Percentiles rank a stretch among this genome's conserved stretches.
These are phyloP conservation scores for Parochlus steinenii DNA, from an alignment of 2,888 invertebrate species.

Conservation along the genomic window DNA sequence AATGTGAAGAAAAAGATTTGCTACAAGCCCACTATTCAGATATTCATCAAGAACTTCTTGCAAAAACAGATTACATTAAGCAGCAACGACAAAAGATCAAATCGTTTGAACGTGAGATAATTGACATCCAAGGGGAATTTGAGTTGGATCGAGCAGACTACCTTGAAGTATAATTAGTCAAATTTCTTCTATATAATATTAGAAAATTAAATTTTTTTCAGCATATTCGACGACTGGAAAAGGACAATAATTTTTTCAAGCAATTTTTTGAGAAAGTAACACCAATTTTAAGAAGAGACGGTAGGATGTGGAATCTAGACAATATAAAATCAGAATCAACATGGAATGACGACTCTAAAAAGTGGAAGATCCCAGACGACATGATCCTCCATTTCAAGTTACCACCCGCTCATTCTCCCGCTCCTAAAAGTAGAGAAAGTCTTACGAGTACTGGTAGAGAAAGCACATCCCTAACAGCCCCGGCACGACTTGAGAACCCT, in stretches of 20 bases:
- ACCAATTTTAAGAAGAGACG: slow-evolving; percentile 51
- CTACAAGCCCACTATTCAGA: slow-evolving; percentile 60
- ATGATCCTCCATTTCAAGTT: slow-evolving; percentile 45
- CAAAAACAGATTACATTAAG: slow-evolving; percentile 48
- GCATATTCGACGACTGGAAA: slow-evolving; percentile 58
- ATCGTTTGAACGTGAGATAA: slow-evolving; percentile 51
- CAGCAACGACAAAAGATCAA: slow-evolving; percentile 47
- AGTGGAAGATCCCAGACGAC: slow-evolving; percentile 54
- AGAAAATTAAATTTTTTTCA: too few relatives aligned
- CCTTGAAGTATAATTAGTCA: slow-evolving; percentile 60
- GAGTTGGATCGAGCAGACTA: slow-evolving; percentile 69
- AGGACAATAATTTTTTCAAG: slow-evolving; percentile 46
- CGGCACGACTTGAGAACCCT: slow-evolving; percentile 26
- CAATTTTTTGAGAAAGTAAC: slow-evolving; percentile 48
- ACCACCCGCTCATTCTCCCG: slow-evolving; percentile 37
- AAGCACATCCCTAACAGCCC: slow-evolving; percentile 26
- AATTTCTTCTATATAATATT: too few relatives aligned
- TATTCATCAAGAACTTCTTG: slow-evolving; percentile 59
- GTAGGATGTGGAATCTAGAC: slow-evolving; percentile 60
- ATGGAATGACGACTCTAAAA: slow-evolving; percentile 59
- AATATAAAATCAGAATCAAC: slow-evolving; percentile 45
- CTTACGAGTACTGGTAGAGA: slow-evolving; percentile 1
- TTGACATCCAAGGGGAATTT: slow-evolving; percentile 65
- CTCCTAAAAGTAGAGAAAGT: slow-evolving; percentile 3
- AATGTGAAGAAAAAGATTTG: slow-evolving; percentile 50